phyloP scores from a whole-genome alignment of 2,113 vertebrate species.

The Prunella himalayana region DNA sequence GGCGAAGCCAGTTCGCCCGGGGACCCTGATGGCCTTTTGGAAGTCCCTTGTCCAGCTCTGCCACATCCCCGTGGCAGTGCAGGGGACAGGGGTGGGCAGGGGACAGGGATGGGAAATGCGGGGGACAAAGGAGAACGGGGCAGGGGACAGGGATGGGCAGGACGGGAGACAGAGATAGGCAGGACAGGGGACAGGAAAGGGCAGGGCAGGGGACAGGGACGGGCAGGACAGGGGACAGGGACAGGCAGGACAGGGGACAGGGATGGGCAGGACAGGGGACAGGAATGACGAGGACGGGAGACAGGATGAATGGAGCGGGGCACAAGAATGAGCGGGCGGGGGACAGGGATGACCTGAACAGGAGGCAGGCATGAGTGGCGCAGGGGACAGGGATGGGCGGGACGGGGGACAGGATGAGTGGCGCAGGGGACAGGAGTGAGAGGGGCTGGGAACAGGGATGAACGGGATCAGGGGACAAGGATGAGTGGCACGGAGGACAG shows the following conservation, averaged over 20 bases:
- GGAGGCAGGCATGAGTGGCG: no score
- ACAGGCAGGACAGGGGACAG: not conserved
- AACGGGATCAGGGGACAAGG: not conserved
- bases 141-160: not conserved
- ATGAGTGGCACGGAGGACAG: not conserved
- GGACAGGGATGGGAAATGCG: not conserved
- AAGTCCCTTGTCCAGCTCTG: not conserved
- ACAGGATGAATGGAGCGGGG: no score
- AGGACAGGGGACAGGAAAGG: fast-evolving
- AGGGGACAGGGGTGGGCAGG: not conserved
- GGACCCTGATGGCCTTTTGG: not conserved
- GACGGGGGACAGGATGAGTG: not conserved
- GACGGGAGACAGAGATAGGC: not conserved
- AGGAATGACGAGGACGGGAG: no score
- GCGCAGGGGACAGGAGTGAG: not conserved
- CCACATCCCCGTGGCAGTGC: not conserved
- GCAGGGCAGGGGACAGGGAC: no score
- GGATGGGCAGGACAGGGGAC: not conserved
- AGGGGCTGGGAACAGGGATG: not conserved
- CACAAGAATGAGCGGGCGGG: no score
- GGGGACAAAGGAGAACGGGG: no score
- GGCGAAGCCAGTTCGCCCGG: fast-evolving
- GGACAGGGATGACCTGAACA: not conserved
- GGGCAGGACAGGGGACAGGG: not conserved
- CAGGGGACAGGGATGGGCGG: not conserved